These are phyloP conservation scores for Daboia siamensis DNA, from an alignment of 2,113 vertebrate species.

Conservation along the genomic window DNA sequence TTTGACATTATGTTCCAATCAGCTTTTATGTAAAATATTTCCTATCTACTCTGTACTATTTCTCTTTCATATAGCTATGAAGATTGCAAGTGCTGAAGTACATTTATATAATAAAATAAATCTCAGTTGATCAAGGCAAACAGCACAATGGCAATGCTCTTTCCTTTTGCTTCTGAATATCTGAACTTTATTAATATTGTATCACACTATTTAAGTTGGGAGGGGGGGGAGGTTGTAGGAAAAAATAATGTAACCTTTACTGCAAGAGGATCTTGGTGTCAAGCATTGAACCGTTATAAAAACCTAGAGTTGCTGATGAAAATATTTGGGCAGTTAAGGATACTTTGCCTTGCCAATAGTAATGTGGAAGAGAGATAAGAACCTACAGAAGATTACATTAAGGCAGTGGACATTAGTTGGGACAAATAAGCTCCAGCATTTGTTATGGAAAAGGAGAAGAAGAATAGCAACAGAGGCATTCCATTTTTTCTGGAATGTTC, in stretches of 20 bases:
- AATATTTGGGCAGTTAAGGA: neutral
- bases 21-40: neutral
- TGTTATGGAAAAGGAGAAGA: neutral
- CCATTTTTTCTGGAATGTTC: neutral
- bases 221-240: neutral
- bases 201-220: neutral
- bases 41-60: neutral
- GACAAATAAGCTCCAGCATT: neutral
- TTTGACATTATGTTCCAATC: neutral
- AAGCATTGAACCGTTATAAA: neutral
- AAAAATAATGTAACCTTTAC: neutral
- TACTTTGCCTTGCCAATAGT: neutral
- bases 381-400: neutral
- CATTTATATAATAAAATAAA: neutral
- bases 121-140: neutral
- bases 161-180: neutral
- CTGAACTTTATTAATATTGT: neutral
- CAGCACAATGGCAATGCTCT: neutral
- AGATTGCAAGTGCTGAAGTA: neutral
- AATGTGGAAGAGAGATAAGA: neutral
- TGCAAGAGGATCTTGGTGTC: neutral
- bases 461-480: neutral
- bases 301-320: neutral
- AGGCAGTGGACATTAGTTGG: neutral
- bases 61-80: neutral